These are phyloP conservation scores for Aphyosemion australe DNA, from an alignment of 2,113 vertebrate genomes.

Conservation along the genomic window DNA sequence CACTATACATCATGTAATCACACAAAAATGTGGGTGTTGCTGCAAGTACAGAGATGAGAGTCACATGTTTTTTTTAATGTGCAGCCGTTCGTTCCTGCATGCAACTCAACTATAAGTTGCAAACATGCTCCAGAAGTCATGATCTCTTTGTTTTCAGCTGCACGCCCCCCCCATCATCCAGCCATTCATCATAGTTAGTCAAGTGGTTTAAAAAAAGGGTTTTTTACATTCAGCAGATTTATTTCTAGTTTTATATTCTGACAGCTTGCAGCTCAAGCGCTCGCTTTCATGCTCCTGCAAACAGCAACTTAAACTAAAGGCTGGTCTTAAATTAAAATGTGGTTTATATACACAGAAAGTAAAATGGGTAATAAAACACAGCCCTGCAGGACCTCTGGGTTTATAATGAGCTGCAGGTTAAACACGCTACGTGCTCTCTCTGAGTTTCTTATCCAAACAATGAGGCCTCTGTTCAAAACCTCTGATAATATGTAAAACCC, in stretches of 20 bases:
- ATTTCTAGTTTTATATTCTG: conserved; percentile 32
- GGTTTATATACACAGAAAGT: conserved; percentile 55
- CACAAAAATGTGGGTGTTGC: conserved; percentile 1
- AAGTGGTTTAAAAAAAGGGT: conserved; percentile 45
- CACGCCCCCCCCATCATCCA: conserved; percentile 1
- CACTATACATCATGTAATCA: neutral
- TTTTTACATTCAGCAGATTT: conserved; percentile 48
- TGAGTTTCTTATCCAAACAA: conserved; percentile 53
- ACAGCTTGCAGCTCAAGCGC: conserved; percentile 21
- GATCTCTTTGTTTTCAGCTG: conserved; percentile 28
- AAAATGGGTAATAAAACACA: conserved; percentile 62
- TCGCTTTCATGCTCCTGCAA: conserved; percentile 39
- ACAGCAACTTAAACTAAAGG: conserved; percentile 3
- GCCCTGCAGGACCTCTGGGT: conserved; percentile 33
- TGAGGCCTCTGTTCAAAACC: conserved; percentile 46
- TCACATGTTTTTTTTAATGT: neutral
- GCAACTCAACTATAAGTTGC: neutral
- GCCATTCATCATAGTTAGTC: conserved; percentile 33
- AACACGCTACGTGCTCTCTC: conserved; percentile 26
- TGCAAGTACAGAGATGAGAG: neutral
- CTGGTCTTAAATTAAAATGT: conserved; percentile 48
- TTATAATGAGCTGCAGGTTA: conserved; percentile 49
- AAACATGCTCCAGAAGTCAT: conserved; percentile 19
- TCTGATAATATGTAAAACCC: conserved; percentile 16
- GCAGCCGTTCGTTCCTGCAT: no score